phyloP scores from a whole-genome alignment of 2,888 invertebrate species.

The Amphipoea oculea region DNA sequence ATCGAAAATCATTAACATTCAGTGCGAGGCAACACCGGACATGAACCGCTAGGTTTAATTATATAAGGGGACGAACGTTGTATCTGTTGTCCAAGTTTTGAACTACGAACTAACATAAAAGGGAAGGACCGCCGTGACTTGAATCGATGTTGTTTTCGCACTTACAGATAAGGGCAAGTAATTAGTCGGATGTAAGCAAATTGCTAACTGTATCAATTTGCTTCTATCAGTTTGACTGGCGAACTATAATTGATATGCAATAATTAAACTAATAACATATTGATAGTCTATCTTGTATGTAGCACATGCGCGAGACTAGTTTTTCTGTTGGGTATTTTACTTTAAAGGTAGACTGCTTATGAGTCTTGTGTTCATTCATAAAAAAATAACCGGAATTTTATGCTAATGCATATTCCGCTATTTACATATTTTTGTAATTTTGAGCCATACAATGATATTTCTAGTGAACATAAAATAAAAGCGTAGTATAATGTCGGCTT shows the following conservation, averaged over 20 bases:
- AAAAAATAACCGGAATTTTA: constrained; percentile 18
- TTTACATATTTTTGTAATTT: constrained; percentile 37
- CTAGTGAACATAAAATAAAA: constrained; percentile 28
- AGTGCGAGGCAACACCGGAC: constrained; percentile 55
- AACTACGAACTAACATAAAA: constrained; percentile 43
- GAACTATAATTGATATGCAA: constrained; percentile 48
- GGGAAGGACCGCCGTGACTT: constrained; percentile 48
- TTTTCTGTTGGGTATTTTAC: constrained; percentile 34
- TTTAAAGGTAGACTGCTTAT: constrained; percentile 8
- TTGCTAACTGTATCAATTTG: constrained; percentile 47
- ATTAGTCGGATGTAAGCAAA: constrained; percentile 58
- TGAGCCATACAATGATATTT: constrained; percentile 12
- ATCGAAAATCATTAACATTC: constrained; percentile 33
- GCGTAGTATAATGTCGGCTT: constrained; percentile 1
- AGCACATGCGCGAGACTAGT: neutral
- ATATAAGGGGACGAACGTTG: constrained; percentile 35
- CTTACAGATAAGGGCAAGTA: constrained; percentile 49
- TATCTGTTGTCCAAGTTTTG: constrained; percentile 44
- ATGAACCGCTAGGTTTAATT: constrained; percentile 60
- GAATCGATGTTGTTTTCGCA: constrained; percentile 54
- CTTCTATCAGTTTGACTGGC: constrained; percentile 30
- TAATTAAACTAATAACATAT: constrained; percentile 22
- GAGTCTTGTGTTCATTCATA: constrained; percentile 25
- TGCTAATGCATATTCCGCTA: constrained; percentile 29
- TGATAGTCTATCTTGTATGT: constrained; percentile 11